phyloP scores from a whole-genome alignment of 2,888 invertebrate genomes.

The Cactoblastis cactorum region DNA sequence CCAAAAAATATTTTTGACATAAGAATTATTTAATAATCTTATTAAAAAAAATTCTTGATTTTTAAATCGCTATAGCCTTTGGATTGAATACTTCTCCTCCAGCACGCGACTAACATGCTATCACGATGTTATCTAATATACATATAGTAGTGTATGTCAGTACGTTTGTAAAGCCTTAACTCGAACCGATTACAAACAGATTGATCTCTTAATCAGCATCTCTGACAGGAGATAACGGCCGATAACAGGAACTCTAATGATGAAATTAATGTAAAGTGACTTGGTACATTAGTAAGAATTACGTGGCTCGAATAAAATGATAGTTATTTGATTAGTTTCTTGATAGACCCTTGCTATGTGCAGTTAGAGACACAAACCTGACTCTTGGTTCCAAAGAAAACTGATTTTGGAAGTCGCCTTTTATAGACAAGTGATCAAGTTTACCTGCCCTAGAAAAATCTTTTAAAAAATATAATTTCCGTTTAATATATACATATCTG shows the following conservation, averaged over 20 bases:
- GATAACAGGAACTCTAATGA: slow-evolving; percentile 5
- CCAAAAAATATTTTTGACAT: no score
- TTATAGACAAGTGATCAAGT: no score
- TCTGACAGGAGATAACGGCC: background rate
- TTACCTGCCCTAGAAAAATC: no score
- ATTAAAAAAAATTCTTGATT: background rate
- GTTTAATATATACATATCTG: no score
- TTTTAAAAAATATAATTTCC: no score
- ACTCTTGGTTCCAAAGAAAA: no score
- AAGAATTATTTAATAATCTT: background rate
- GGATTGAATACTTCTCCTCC: background rate
- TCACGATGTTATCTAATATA: slow-evolving; percentile 35
- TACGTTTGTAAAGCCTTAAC: background rate
- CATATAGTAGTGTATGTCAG: slow-evolving; percentile 5
- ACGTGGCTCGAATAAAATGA: slow-evolving; percentile 1
- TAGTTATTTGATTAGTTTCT: background rate
- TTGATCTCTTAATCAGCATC: background rate
- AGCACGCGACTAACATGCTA: slow-evolving; percentile 59
- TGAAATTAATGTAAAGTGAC: background rate
- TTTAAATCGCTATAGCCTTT: slow-evolving; percentile 2
- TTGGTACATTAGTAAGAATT: slow-evolving; percentile 1
- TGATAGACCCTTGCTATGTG: background rate
- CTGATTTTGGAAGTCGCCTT: no score
- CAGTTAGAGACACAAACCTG: background rate
- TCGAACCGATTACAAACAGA: background rate